A percentile compares a stretch with the other conserved stretches of the same genome.
Evolutionary conservation across 2,113 vertebrate species (phyloP).

Genomic region (Cyanocitta stelleri): DNA sequence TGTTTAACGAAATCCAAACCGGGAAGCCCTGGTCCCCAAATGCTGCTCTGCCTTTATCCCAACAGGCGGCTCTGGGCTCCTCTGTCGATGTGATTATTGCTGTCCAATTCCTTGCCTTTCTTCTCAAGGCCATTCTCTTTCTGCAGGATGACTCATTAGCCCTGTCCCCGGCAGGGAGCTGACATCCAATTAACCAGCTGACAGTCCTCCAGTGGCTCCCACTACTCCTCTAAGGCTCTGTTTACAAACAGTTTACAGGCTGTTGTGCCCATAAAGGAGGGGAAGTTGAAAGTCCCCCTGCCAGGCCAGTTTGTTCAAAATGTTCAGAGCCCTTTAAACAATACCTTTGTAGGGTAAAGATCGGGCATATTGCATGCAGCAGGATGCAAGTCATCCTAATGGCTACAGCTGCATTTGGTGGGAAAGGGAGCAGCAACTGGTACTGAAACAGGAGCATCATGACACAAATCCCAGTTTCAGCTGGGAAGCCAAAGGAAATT

Average conservation of each 20-base stretch:
- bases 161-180: conserved; percentile 62
- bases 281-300: conserved; percentile 67
- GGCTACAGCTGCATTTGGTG: neutral
- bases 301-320: conserved; percentile 72
- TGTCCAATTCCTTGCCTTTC: conserved; percentile 45
- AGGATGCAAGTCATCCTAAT: conserved; percentile 60
- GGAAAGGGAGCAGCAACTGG: conserved; percentile 27
- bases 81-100: conserved; percentile 58
- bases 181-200: conserved; percentile 80
- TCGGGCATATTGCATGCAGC: conserved; percentile 63
- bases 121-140: neutral
- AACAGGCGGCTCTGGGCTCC: conserved; percentile 47
- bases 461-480: neutral
- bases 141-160: conserved; percentile 71
- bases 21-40: conserved; percentile 54
- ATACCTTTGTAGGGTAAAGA: conserved; percentile 61
- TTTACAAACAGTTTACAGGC: conserved; percentile 80
- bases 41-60: conserved; percentile 62
- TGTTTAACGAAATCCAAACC: conserved; percentile 9
- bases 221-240: conserved; percentile 70
- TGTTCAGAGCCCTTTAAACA: conserved; percentile 65
- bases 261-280: conserved; percentile 59
- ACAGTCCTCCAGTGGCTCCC: conserved; percentile 69
- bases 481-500: neutral
- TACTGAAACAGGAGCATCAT: neutral